A percentile compares a stretch with the other conserved stretches of the same genome.
phyloP scores from a whole-genome alignment of 2,888 invertebrate genomes.

The Aspidiotus destructor region DNA sequence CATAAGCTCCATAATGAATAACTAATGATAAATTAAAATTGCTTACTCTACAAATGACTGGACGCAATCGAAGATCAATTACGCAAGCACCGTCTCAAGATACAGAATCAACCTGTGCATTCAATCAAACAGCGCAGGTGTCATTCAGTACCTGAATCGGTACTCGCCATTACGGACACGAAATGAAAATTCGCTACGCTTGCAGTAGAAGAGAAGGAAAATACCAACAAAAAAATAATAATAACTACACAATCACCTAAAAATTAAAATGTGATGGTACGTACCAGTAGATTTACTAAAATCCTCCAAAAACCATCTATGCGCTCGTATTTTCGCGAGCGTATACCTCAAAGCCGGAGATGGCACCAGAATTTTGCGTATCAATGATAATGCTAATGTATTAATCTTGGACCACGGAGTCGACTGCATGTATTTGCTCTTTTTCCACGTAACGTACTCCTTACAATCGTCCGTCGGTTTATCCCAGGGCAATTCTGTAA shows the following conservation, averaged over 20 bases:
- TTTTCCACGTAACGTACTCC: conserved; percentile 63
- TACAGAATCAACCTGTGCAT: conserved; percentile 30
- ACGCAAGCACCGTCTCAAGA: conserved; percentile 13
- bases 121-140: conserved; percentile 25
- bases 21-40: background rate
- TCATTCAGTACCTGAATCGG: conserved; percentile 31
- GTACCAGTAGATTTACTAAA: background rate
- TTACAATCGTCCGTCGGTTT: conserved; percentile 59
- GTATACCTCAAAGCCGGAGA: conserved; percentile 56
- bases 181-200: background rate
- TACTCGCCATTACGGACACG: background rate
- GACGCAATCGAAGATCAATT: too few relatives aligned
- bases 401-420: conserved; percentile 76
- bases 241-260: too few relatives aligned
- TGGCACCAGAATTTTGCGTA: conserved; percentile 64
- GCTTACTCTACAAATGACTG: background rate
- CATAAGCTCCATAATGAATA: background rate
- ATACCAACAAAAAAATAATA: too few relatives aligned
- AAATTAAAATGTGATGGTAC: too few relatives aligned
- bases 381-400: conserved; percentile 60
- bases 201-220: too few relatives aligned
- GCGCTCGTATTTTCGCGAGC: conserved; percentile 58
- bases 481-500: conserved; percentile 88
- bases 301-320: conserved; percentile 55
- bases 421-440: conserved; percentile 51